phyloP scores from a whole-genome alignment of 2,113 vertebrate genomes.

The Ahaetulla prasina region DNA sequence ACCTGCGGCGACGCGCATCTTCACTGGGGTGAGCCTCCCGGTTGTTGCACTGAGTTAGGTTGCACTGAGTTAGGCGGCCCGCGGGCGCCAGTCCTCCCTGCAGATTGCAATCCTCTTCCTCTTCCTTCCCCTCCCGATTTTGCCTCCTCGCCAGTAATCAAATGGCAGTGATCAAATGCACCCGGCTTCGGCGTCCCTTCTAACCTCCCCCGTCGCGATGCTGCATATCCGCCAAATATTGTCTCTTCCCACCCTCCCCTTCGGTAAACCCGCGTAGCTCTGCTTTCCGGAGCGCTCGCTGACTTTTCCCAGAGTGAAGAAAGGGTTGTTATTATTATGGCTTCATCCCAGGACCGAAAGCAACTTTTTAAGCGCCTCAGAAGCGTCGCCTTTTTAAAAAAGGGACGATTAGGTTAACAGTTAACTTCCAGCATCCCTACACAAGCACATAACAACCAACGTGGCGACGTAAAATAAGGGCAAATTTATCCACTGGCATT shows the following conservation, averaged over 20 bases:
- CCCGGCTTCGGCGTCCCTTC: background rate
- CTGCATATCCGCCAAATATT: background rate
- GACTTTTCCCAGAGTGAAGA: background rate
- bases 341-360: background rate
- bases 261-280: background rate
- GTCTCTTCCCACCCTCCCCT: background rate
- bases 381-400: background rate
- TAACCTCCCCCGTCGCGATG: background rate
- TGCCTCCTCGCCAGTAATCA: background rate
- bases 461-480: background rate
- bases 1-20: background rate
- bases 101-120: background rate
- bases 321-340: background rate
- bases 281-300: background rate
- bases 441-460: background rate
- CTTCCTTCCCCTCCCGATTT: background rate
- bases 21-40: conserved; percentile 38
- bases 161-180: background rate
- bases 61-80: conserved; percentile 10
- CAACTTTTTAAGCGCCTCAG: background rate
- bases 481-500: no score
- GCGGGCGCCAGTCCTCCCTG: background rate
- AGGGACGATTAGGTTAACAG: background rate
- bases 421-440: no score
- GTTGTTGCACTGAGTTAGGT: conserved; percentile 12